These are phyloP conservation scores for Leucophenga montana DNA, from an alignment of 2,888 invertebrate species.

Conservation along the genomic window DNA sequence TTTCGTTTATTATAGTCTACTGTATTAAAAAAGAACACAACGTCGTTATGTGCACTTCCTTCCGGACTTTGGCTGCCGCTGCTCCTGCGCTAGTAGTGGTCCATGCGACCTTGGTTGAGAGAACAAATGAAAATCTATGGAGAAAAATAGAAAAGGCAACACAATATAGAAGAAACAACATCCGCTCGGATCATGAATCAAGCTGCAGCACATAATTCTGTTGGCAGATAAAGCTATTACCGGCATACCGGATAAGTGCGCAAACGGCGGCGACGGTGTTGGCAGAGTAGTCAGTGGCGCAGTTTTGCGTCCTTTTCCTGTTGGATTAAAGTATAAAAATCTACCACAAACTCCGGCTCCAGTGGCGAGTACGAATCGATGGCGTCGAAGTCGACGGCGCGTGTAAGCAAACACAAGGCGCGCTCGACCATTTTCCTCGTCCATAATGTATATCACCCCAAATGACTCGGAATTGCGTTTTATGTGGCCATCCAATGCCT, in stretches of 20 bases:
- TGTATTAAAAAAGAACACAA: conserved; percentile 29
- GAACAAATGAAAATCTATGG: background rate
- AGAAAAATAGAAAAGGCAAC: conserved; percentile 36
- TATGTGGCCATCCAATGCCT: conserved; percentile 35
- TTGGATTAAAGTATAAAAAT: conserved; percentile 47
- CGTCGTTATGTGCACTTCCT: conserved; percentile 44
- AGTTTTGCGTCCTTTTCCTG: background rate
- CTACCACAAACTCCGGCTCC: conserved; percentile 39
- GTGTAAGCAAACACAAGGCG: conserved; percentile 51
- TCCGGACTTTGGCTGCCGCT: conserved; percentile 25
- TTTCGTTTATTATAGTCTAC: too few relatives aligned
- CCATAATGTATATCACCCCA: conserved; percentile 68
- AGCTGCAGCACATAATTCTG: conserved; percentile 68
- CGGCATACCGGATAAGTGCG: conserved; percentile 61
- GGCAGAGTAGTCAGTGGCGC: conserved; percentile 34
- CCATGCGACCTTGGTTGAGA: conserved; percentile 14
- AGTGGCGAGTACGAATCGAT: conserved; percentile 8
- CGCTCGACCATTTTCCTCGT: conserved; percentile 46
- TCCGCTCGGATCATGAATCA: conserved; percentile 67
- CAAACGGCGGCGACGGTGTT: conserved; percentile 39
- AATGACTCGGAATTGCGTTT: conserved; percentile 54
- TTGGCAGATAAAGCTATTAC: conserved; percentile 72
- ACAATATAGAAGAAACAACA: conserved; percentile 36
- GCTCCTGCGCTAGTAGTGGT: background rate
- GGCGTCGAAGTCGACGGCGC: conserved; percentile 38